Conservation (phyloP, 2,888 invertebrate species). For the Tridacna gigas region DNA sequence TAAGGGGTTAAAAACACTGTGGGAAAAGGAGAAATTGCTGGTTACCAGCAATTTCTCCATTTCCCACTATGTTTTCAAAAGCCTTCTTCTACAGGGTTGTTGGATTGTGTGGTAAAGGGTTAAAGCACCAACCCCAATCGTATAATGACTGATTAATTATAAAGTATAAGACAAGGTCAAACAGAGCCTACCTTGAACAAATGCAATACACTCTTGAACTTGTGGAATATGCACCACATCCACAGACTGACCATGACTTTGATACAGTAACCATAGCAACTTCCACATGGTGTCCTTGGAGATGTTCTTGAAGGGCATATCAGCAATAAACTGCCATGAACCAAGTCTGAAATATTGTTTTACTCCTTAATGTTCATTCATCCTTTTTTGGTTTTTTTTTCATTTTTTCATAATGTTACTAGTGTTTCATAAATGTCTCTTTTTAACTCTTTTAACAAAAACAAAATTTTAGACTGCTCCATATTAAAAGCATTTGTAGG, state of each 20-base stretch:
- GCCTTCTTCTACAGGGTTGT: too few relatives aligned
- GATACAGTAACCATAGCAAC: slow-evolving; percentile 84
- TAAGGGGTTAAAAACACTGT: not conserved
- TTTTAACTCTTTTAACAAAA: too few relatives aligned
- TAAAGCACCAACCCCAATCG: too few relatives aligned
- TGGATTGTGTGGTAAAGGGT: too few relatives aligned
- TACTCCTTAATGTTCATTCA: too few relatives aligned
- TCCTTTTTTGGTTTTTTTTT: too few relatives aligned
- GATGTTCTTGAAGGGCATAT: slow-evolving; percentile 87
- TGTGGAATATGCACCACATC: slow-evolving; percentile 72
- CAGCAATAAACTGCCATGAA: slow-evolving; percentile 93
- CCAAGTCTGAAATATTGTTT: slow-evolving; percentile 86
- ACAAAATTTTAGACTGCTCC: too few relatives aligned
- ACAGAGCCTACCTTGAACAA: slow-evolving; percentile 71
- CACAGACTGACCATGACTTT: slow-evolving; percentile 71
- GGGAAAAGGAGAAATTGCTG: slow-evolving; percentile 2
- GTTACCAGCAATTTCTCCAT: not conserved
- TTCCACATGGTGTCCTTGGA: slow-evolving; percentile 85
- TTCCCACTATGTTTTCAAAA: not conserved
- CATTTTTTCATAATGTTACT: too few relatives aligned
- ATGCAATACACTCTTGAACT: slow-evolving; percentile 75
- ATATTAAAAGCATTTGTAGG: too few relatives aligned
- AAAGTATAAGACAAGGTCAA: not conserved
- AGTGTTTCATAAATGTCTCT: too few relatives aligned
- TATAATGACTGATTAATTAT: too few relatives aligned